Conservation (phyloP, 2,113 vertebrate genomes). For the Nicator chloris region DNA sequence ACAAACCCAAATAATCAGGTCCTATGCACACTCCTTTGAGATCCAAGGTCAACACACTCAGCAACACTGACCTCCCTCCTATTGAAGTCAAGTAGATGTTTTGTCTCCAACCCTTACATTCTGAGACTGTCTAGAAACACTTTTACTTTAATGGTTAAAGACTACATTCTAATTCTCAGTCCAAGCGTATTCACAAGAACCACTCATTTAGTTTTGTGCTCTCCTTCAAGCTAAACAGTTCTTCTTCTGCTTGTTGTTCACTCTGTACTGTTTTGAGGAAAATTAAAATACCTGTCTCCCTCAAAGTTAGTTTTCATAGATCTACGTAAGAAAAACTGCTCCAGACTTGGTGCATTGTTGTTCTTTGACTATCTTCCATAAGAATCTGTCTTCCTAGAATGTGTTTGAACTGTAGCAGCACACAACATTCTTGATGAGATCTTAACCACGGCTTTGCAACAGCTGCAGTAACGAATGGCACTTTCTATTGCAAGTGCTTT, state of each 20-base stretch:
- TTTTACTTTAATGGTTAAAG: not conserved
- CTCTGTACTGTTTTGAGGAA: not conserved
- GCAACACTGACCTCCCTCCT: not conserved
- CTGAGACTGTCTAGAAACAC: not conserved
- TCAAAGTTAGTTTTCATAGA: not conserved
- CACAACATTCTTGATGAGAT: not conserved
- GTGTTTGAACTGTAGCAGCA: not conserved
- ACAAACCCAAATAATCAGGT: not conserved
- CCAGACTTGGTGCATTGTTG: not conserved
- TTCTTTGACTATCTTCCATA: not conserved
- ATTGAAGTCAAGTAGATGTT: not conserved
- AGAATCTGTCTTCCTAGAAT: not conserved
- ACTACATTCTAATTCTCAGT: not conserved
- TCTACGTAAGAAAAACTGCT: not conserved
- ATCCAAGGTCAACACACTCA: not conserved
- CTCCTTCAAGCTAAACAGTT: not conserved
- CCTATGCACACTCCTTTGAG: not conserved
- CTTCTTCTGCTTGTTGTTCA: not conserved
- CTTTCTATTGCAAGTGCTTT: not conserved
- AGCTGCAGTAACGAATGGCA: not conserved
- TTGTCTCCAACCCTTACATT: not conserved
- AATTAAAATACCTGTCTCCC: too few relatives aligned
- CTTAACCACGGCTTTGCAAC: not conserved
- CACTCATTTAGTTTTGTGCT: not conserved
- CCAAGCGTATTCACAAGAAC: not conserved